Evolutionary conservation across 2,888 invertebrate species (phyloP), one percentile per base, ranked within the genome.

Genomic region (Dicyrtomina minuta): DNA sequence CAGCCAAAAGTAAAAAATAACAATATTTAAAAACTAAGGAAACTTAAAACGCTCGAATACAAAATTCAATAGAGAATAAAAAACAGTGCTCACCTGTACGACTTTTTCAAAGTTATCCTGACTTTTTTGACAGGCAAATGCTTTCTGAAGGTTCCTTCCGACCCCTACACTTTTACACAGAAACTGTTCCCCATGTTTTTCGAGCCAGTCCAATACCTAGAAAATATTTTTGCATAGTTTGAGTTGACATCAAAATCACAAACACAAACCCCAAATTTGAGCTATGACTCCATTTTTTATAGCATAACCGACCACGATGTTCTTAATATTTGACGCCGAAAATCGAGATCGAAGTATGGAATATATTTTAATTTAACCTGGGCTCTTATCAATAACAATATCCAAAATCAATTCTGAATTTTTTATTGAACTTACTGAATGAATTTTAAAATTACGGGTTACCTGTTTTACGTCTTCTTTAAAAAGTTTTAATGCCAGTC

Each of bases 51-150:
- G n/a, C n/a, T n/a, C n/a, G n/a, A n/a, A n/a, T n/a, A n/a, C 24
- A 55, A 22, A 5, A 4, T 20, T 55, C 5, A 55, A 55, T 10
- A 12, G n/a, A 58, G 12, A 15, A 13, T n/a, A n/a, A 15, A n/a
- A 13, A n/a, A n/a, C n/a, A n/a, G n/a, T n/a, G n/a, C 86, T 84
- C 84, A 93, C 94, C 89, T 93, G 93, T 59, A 96, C 96, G 72
- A 98, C 97, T 83, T 94, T 95, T 85, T 98, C 97, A 82, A 98
- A 98, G 83, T 97, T 96, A 83, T 96, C 95, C 81, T 98, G 97
- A 82, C 96, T 96, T 84, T 96, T 96, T 84, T 97, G 96, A 82
- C 97, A 93, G 10, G 95, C 93, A 79, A 93, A 87, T 53, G 97
- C 94, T 83, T 96, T 93, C 82, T 94, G 93, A 78, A 97, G 86